Conservation (phyloP, 2,888 invertebrate species). For the Torymus texanus region DNA sequence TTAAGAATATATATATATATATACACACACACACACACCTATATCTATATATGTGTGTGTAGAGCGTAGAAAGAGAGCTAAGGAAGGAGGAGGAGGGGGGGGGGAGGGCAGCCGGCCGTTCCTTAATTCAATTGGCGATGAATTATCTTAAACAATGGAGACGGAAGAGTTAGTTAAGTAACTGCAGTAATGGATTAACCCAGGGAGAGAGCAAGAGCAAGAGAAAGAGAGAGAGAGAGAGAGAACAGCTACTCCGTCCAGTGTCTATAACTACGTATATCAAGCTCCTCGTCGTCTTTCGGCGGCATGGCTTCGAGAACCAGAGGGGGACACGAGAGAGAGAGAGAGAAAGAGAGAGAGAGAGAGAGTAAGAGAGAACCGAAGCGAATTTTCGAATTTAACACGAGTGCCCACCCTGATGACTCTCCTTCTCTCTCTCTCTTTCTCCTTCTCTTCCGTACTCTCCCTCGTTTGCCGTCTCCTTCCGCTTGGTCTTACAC, state of each 20-base stretch:
- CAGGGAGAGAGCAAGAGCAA: background rate
- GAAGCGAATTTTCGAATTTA: conserved; percentile 49
- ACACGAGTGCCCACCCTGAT: conserved; percentile 32
- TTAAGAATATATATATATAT: background rate
- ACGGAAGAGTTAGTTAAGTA: conserved; percentile 56
- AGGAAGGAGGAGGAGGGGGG: background rate
- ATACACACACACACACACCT: no score
- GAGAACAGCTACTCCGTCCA: background rate
- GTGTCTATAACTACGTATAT: background rate
- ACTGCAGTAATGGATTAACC: conserved; percentile 57
- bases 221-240: no score
- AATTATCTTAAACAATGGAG: conserved; percentile 59
- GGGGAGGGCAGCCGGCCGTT: conserved; percentile 46
- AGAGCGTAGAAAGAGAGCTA: conserved; percentile 7
- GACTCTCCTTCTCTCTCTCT: background rate
- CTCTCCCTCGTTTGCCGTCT: background rate
- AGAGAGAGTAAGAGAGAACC: background rate
- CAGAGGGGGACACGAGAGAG: no score
- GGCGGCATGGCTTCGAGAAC: background rate
- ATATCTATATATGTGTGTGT: background rate
- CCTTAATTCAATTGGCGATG: conserved; percentile 58
- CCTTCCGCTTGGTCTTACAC: background rate
- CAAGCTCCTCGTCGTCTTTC: background rate
- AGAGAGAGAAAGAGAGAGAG: no score
- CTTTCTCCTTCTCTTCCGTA: no score